Percentiles rank a stretch among this genome's conserved stretches.
phyloP scores from a whole-genome alignment of 2,888 invertebrate genomes.

The Ferdinandea cuprea region DNA sequence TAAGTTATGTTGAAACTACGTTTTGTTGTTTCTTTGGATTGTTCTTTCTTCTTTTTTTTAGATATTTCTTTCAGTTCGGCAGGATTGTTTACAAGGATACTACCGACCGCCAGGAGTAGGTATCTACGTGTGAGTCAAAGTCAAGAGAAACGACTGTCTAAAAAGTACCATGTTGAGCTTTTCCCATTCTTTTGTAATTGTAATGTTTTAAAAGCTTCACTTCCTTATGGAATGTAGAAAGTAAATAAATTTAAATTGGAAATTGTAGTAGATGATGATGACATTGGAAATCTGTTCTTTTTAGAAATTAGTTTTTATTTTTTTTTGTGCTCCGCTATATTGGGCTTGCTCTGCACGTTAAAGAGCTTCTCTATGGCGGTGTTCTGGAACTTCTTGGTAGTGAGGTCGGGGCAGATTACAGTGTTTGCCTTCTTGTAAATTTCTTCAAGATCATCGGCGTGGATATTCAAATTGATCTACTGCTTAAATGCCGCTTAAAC shows the following conservation, averaged over 20 bases:
- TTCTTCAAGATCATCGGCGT: no score
- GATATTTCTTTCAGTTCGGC: slow-evolving; percentile 50
- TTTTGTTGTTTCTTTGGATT: slow-evolving; percentile 57
- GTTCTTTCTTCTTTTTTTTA: slow-evolving; percentile 31
- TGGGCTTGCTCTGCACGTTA: no score
- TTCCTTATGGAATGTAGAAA: no score
- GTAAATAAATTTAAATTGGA: no score
- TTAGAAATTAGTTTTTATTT: background rate
- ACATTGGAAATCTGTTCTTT: no score
- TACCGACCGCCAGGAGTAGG: slow-evolving; percentile 77
- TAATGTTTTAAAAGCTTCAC: slow-evolving; percentile 23
- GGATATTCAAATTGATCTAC: no score
- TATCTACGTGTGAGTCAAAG: slow-evolving; percentile 77
- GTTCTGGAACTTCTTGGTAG: no score
- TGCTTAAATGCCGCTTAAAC: no score
- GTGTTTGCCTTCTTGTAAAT: no score
- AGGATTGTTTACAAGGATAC: slow-evolving; percentile 63
- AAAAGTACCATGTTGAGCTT: slow-evolving; percentile 34
- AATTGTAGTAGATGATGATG: no score
- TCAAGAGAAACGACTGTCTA: slow-evolving; percentile 16
- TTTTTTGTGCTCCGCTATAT: background rate
- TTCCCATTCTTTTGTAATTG: slow-evolving; percentile 41
- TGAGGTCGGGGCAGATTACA: no score
- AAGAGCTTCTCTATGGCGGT: no score
- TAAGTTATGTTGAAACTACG: slow-evolving; percentile 69